Base-by-base conservation (phyloP, 2,797 vertebrate genomes). In the Thalassophryne amazonica region DNA sequence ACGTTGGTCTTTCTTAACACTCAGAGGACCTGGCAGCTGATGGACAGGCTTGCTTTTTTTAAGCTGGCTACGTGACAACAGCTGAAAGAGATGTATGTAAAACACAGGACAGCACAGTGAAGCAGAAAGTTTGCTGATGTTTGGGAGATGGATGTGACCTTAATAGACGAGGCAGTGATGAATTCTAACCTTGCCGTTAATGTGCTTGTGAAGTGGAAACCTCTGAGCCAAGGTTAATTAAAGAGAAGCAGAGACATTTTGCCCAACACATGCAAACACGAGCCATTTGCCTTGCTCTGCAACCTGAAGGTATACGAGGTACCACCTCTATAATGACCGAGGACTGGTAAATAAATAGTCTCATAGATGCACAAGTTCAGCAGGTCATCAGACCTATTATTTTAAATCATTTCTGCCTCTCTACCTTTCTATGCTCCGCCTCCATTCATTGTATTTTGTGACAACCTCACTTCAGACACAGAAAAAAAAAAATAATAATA, bases 131-230 rank as follows among this genome's bases (percentile, higher is more conserved):
- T n/a, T 12, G 16, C 34, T 19, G 30, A 43, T 1, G 36, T n/a
- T 38, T 0, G 33, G 12, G 53, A 38, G 29, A 43, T 11, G 30
- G 28, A 32, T 27, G 49, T 30, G 30, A 50, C 41, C 27, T 22
- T 29, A 64, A 67, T 13, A 38, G 33, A 50, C 1, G n/a, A 60
- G 52, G 32, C 34, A 20, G n/a, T 18, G 41, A 51, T 46, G n/a
- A 41, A 46, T 49, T 37, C 35, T 6, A 28, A 50, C 50, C 35
- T 43, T 34, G 37, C 25, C 11, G 19, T 20, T 50, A 38, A 57
- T 16, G 3, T 25, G 22, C 27, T 35, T 31, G 29, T 73, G 17
- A 67, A 50, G 54, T 21, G 23, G n/a, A 78, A 67, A 67, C 20
- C 39, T 45, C 33, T 4, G 10, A 49, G 19, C 7, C 21, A 37